Conservation (phyloP, 2,888 invertebrate genomes). For the Lycophotia porphyrea region DNA sequence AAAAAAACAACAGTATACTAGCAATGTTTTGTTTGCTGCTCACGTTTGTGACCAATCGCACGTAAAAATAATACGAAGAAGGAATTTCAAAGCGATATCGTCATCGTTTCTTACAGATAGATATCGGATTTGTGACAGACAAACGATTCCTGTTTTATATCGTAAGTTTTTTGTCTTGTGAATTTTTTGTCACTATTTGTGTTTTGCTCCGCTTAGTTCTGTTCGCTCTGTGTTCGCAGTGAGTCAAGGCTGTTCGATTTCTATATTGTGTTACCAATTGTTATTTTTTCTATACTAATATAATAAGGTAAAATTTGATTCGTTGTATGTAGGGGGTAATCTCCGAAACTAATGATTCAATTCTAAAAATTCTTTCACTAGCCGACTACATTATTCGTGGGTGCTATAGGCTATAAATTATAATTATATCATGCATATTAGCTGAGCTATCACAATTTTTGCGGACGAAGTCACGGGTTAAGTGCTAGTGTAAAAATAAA, state of each 20-base stretch:
- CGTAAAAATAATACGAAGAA: conserved; percentile 58
- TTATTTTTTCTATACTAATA: too few relatives aligned
- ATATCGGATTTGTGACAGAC: conserved; percentile 58
- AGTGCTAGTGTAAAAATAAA: neutral
- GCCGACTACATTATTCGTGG: too few relatives aligned
- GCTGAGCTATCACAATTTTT: too few relatives aligned
- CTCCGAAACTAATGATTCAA: too few relatives aligned
- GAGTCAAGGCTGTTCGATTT: conserved; percentile 5
- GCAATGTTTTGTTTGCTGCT: conserved; percentile 41
- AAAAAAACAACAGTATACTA: conserved; percentile 33
- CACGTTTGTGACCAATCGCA: conserved; percentile 48
- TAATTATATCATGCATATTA: too few relatives aligned
- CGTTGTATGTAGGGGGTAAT: too few relatives aligned
- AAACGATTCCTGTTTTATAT: conserved; percentile 48
- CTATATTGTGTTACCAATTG: neutral
- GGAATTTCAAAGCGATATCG: conserved; percentile 49
- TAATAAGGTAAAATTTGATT: too few relatives aligned
- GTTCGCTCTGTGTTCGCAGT: neutral
- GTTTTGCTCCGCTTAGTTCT: neutral
- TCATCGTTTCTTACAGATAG: conserved; percentile 42
- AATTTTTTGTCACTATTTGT: conserved; percentile 29
- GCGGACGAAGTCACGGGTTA: too few relatives aligned
- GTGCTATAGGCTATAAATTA: too few relatives aligned
- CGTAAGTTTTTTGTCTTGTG: conserved; percentile 30
- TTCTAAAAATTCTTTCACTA: too few relatives aligned